Evolutionary conservation across 1,140 invertebrate genomes (phyloP).

Genomic region (Acyrthosiphon pisum): DNA sequence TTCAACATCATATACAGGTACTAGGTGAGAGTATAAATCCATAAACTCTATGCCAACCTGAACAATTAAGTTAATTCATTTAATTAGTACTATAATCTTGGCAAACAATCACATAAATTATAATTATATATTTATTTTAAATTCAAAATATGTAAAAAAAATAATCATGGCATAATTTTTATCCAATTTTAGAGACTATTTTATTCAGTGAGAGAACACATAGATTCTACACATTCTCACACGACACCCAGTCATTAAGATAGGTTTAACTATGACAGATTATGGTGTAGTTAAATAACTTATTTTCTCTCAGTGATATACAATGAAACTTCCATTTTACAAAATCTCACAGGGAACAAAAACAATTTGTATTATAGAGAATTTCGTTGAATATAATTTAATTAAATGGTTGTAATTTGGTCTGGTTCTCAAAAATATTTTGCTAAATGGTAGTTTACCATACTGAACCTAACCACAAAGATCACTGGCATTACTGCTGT

Average conservation of each 20-base stretch:
- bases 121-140: not conserved
- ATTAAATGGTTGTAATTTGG: too few relatives aligned
- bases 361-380: too few relatives aligned
- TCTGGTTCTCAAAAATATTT: too few relatives aligned
- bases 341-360: too few relatives aligned
- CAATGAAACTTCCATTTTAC: too few relatives aligned
- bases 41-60: constrained; percentile 99
- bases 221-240: not conserved
- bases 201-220: too few relatives aligned
- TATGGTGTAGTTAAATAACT: too few relatives aligned
- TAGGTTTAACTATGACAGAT: not conserved
- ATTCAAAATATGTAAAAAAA: not conserved
- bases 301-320: too few relatives aligned
- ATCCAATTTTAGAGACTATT: not conserved
- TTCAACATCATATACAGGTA: constrained; percentile 99
- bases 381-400: too few relatives aligned
- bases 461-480: too few relatives aligned
- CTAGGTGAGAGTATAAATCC: constrained; percentile 98
- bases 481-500: too few relatives aligned
- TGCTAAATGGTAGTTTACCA: too few relatives aligned
- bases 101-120: not conserved
- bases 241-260: not conserved
- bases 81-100: not conserved
- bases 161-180: not conserved
- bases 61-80: not conserved